Evolutionary conservation across 2,797 vertebrate species (phyloP), one percentile per base, ranked within the genome.

Genomic region (Siniperca scherzeri): DNA sequence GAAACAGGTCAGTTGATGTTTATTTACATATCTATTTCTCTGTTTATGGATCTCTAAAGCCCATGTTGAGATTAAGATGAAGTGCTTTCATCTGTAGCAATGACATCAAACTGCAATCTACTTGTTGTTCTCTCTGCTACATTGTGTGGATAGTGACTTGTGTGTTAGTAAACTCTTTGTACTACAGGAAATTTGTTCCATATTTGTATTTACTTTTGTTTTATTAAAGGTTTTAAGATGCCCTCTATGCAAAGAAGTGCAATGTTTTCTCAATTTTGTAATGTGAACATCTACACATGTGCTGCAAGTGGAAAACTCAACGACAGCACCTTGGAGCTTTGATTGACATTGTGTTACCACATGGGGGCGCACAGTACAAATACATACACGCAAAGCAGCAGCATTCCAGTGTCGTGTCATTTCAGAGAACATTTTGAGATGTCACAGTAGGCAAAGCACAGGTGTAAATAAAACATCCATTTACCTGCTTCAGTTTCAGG

Each of bases 141-240:
- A 67, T 79, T 61, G 82, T 87, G 85, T 88, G 72, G 66, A 80
- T 89, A 78, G 87, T 87, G 78, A 86, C 74, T 78, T 22, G 75
- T 83, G 89, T 90, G 84, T 90, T 83, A 60, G 83, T 89, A 73
- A 91, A 87, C 68, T 89, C 77, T 91, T 92, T 93, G 88, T 91
- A 91, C 81, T 82, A 83, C 66, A 56, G 81, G 80, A 88, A 78
- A 80, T 84, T 86, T 83, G 77, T 89, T 89, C 65, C 86, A 82
- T 84, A 89, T 91, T 92, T 92, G 90, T 90, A 88, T 90, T 88
- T 74, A 48, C 12, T 89, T 92, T 87, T 85, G 81, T 78, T 88
- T 90, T 83, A 92, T 87, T 93, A 92, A 91, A 93, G 73, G 71
- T 91, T 87, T 86, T 62, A 90, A 74, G 76, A 88, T 82, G 77